Evolutionary conservation across 1,140 invertebrate species (phyloP).

Genomic region (Dendroctonus ponderosae): DNA sequence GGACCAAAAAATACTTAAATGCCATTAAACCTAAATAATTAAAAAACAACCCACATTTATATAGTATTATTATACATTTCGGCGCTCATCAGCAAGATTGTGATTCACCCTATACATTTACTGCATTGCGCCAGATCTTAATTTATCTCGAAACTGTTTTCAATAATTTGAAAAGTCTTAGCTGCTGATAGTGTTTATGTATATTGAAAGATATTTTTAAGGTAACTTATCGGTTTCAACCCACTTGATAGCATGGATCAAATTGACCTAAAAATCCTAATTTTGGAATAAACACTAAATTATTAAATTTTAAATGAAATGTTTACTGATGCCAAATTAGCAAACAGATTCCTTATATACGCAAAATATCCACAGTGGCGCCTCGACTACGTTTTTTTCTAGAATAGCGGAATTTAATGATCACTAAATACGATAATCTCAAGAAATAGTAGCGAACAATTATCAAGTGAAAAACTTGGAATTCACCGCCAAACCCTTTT

Average conservation of each 20-base stretch:
- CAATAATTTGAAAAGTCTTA: neutral
- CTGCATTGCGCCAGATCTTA: neutral
- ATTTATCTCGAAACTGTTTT: neutral
- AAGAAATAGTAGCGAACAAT: too few species aligned
- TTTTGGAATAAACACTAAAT: slow-evolving; percentile 4
- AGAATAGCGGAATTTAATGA: too few species aligned
- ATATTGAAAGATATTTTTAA: slow-evolving; percentile 9
- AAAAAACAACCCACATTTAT: neutral
- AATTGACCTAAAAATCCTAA: slow-evolving; percentile 13
- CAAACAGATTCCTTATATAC: neutral
- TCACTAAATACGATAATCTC: too few species aligned
- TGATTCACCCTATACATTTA: neutral
- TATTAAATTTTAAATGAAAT: slow-evolving; percentile 2
- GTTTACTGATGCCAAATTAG: neutral
- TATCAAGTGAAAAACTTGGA: too few species aligned
- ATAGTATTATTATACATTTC: neutral
- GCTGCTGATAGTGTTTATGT: slow-evolving; percentile 1
- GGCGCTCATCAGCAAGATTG: neutral
- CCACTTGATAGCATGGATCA: neutral
- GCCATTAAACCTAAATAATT: neutral
- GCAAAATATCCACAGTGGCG: neutral
- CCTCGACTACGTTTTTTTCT: neutral
- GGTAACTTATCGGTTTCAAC: slow-evolving; percentile 9
- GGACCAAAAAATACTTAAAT: too few species aligned
- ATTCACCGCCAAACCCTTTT: too few species aligned